These are phyloP conservation scores for Laterallus jamaicensis DNA, from an alignment of 2,113 vertebrate species.

Conservation along the genomic window DNA sequence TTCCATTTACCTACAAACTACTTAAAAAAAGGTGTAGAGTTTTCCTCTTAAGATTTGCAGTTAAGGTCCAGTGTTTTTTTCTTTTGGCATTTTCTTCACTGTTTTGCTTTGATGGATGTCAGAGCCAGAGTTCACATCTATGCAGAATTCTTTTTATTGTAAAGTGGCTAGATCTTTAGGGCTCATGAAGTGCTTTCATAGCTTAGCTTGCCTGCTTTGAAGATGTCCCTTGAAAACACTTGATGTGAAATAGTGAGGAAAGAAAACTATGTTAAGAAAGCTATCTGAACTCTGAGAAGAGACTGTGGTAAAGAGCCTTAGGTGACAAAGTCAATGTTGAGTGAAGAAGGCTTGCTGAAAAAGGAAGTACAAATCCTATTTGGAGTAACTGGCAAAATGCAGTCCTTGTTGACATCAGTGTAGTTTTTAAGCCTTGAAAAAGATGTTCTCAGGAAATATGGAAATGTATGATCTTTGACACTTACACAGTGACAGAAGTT, in stretches of 20 bases:
- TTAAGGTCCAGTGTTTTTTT: neutral
- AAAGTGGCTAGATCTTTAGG: neutral
- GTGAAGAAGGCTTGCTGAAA: neutral
- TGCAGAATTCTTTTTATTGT: neutral
- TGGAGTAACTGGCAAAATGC: neutral
- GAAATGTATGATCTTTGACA: neutral
- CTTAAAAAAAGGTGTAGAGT: neutral
- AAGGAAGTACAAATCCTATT: neutral
- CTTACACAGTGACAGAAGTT: neutral
- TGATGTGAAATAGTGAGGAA: neutral
- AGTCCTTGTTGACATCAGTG: neutral
- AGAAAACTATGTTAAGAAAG: neutral
- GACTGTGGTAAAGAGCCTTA: neutral
- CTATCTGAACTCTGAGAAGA: neutral
- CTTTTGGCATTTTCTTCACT: neutral
- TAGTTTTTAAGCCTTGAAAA: neutral
- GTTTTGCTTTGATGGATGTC: neutral
- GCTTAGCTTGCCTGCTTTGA: neutral
- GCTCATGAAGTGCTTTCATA: neutral
- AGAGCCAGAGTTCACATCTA: rapidly evolving
- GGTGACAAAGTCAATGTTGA: neutral
- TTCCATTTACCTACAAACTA: neutral
- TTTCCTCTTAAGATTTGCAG: neutral
- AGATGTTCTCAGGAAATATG: neutral
- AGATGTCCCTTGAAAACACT: neutral